Base-by-base conservation (phyloP, 2,888 invertebrate species). In the Ophioninae sp. region DNA sequence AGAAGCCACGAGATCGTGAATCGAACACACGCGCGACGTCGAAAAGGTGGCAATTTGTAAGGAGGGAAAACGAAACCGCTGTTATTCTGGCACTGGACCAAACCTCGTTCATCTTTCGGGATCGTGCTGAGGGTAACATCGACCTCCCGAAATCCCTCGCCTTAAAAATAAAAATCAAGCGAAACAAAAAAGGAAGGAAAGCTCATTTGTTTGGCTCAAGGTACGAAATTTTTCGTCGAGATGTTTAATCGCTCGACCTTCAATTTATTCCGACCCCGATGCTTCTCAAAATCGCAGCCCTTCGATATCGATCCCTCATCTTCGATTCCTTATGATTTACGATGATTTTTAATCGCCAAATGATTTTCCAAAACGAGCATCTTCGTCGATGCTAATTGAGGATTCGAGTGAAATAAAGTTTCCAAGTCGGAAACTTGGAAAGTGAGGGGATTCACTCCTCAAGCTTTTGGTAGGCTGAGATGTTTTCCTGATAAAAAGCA, bases 31-130 rank as follows among this genome's bases (percentile, higher is more conserved):
- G 67, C 64, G 67, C 37, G 30, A 67, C 13, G 59, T 20, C 39
- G 64, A 58, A 58, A 71, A 81, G 81, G 81, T 83, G 77, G 81
- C 85, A 77, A 85, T 85, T 85, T 82, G 79, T 81, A 82, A 81
- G 73, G 67, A 51, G 68, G 59, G 64, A 79, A 30, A 74, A 73
- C 74, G 78, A 77, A 85, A 74, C 79, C 68, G 61, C 10, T 59
- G 37, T 37, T 71, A 10, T 69, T 73, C 74, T 85, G 83, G 85
- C 85, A 77, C 44, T 37, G 51, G 61, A 79, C 81, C 85, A 85
- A 83, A 77, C 68, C 37, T 76, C 81, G 69, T 83, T 69, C 56
- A 74, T 83, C 73, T 72, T 67, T 41, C 44, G 59, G 6, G 51
- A 39, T 65, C 65, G 68, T 56, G 65, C 58, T 67, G 20, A 71